Base-by-base conservation (phyloP, 2,797 vertebrate species). In the Meriones psammophilus region DNA sequence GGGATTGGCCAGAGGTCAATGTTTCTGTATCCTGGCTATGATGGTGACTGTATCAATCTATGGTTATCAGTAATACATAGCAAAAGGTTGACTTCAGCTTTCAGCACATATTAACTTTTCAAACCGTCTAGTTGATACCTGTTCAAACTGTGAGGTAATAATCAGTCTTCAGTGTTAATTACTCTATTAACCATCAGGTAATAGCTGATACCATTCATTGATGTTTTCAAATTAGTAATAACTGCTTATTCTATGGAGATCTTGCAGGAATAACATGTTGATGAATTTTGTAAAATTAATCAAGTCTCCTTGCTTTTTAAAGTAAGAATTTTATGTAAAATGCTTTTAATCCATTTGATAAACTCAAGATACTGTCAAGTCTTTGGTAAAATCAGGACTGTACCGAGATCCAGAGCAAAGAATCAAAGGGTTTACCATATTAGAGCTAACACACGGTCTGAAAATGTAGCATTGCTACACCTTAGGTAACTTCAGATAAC, bases 231-330 rank as follows among this genome's bases (percentile, higher is more conserved):
- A 81, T 80, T 79, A 84, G 20, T 89, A 68, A 58, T 8, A 89
- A 87, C 8, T 50, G 78, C 18, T 26, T 54, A 68, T 83, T 94
- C 46, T 56, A 50, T 39, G 56, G 39, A 62, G 18, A 86, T 28
- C 30, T 80, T 93, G 50, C 28, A 0, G 7, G 6, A 10, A 17
- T 1, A 68, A 36, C 4, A 33, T 56, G 13, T 15, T 73, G 46
- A 80, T 84, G 79, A 87, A 20, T 81, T 91, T 93, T 66, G 56
- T 28, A 54, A 81, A 85, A 94, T 71, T 89, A 89, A 73, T 92
- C 22, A 92, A 46, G 26, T 50, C 4, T 90, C 56, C 7, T 95
- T 74, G 10, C 42, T 60, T 92, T 96, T 88, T 33, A 78, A 91
- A 81, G 20, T 66, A 97, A 88, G 24, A 8, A 28, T 94, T 85